phyloP scores from a whole-genome alignment of 2,888 invertebrate genomes.

The Eueremaeus valkanovi region DNA sequence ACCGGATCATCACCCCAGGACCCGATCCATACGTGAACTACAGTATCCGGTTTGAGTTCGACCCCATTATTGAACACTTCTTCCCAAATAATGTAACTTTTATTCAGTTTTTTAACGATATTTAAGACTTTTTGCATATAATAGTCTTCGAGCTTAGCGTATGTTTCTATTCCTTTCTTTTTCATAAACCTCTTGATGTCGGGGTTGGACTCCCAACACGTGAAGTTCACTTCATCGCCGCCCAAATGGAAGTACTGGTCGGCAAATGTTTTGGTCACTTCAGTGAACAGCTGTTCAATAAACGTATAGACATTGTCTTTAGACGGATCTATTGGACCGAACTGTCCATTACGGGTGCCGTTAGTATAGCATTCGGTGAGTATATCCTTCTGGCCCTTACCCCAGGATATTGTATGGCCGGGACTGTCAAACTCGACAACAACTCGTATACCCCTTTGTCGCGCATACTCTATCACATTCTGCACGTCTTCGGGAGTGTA shows the following conservation, averaged over 20 bases:
- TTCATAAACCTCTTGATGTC: conserved; percentile 63
- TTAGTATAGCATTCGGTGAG: conserved; percentile 66
- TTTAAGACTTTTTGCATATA: conserved; percentile 63
- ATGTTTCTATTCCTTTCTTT: conserved; percentile 57
- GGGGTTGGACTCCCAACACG: conserved; percentile 75
- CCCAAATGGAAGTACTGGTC: conserved; percentile 82
- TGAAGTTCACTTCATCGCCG: conserved; percentile 81
- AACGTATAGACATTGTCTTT: conserved; percentile 53
- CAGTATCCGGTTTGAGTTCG: conserved; percentile 53
- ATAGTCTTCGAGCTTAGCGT: conserved; percentile 62
- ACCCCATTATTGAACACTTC: conserved; percentile 76
- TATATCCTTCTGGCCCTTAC: conserved; percentile 64
- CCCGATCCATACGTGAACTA: conserved; percentile 76
- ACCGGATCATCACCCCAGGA: conserved; percentile 16
- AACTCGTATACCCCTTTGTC: conserved; percentile 76
- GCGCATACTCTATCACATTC: conserved; percentile 69
- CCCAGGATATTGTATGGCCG: conserved; percentile 88
- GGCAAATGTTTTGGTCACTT: conserved; percentile 62
- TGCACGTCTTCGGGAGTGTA: conserved; percentile 65
- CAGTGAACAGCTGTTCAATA: conserved; percentile 53
- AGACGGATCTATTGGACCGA: conserved; percentile 63
- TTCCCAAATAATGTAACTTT: conserved; percentile 65
- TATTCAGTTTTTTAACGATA: conserved; percentile 53
- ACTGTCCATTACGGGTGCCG: conserved; percentile 58
- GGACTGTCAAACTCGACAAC: conserved; percentile 88